Base-by-base conservation (phyloP, 2,113 vertebrate species). In the Camelus bactrianus region DNA sequence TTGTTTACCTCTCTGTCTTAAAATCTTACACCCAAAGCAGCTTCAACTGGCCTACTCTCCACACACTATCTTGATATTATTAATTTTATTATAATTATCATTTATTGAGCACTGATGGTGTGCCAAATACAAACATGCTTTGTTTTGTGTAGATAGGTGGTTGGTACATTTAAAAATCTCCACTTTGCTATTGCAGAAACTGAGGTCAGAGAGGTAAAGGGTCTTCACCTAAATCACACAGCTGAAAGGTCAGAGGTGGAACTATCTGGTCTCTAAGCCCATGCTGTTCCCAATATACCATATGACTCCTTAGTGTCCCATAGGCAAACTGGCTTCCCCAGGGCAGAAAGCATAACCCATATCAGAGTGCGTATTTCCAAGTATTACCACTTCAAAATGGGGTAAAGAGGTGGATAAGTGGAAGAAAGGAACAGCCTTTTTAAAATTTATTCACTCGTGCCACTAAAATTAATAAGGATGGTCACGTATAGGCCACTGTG, bases 101-200 rank as follows among this genome's bases (percentile, higher is more conserved):
- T 62, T 64, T 81, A 69, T 56, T 42, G n/a, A 69, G 9, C 20
- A 50, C 28, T 77, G 26, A 54, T 76, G 35, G 62, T 17, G 8
- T 46, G 12, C n/a, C 62, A 56, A 54, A 46, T 19, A 50, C 52
- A 88, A 80, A 58, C 42, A 30, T 22, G 26, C 2, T 65, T 82
- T 73, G 56, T 56, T 72, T 73, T 32, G 38, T 9, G 26, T 81
- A 81, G 26, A 28, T 76, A 70, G 2, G 12, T 88, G 2, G 20
- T 76, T 62, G 46, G 16, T 79, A 46, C 48, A 64, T 84, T 83
- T 83, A 93, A 91, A 94, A 96, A 81, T 81, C 20, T 73, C 58
- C 15, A 67, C 60, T 70, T 91, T 67, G 64, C 13, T 42, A 6
- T 48, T 50, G 20, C 38, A 24, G 64, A 92, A 88, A 83, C 14